Conservation (phyloP, 2,888 invertebrate genomes). For the Papilio gigon region DNA sequence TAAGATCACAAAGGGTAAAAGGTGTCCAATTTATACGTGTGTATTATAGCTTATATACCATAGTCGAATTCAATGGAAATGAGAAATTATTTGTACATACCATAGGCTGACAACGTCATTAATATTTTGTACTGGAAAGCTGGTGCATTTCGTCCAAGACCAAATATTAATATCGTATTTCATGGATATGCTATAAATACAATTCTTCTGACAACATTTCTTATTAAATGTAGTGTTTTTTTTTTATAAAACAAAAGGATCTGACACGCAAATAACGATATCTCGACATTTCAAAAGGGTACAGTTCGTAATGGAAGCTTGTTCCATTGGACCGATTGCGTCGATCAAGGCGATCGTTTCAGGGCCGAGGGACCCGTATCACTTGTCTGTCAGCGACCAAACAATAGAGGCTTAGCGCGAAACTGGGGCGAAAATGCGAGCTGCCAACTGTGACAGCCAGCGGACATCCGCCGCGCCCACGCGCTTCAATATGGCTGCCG, state of each 20-base stretch:
- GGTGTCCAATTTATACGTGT: background rate
- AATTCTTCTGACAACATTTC: background rate
- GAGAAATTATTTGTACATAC: too few species aligned
- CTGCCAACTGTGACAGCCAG: slow-evolving; percentile 32
- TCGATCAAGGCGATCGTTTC: slow-evolving; percentile 28
- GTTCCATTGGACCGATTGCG: slow-evolving; percentile 5
- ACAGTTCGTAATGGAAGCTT: slow-evolving; percentile 11
- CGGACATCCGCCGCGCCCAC: slow-evolving; percentile 32
- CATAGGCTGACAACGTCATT: too few species aligned
- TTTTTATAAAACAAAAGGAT: background rate
- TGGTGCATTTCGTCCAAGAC: too few species aligned
- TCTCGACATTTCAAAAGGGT: slow-evolving; percentile 2
- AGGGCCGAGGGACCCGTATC: slow-evolving; percentile 32
- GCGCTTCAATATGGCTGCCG: slow-evolving; percentile 17
- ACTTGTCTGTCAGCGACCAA: slow-evolving; percentile 25
- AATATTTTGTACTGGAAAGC: too few species aligned
- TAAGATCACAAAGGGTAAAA: slow-evolving; percentile 10
- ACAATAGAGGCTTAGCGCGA: slow-evolving; percentile 19
- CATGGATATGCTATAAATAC: too few species aligned
- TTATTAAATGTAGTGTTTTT: background rate
- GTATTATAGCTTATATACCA: too few species aligned
- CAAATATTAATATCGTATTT: background rate
- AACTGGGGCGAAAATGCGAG: slow-evolving; percentile 34
- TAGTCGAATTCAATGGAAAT: too few species aligned
- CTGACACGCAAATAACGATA: slow-evolving; percentile 9